These are phyloP conservation scores for Drepana arcuata DNA, from an alignment of 1,140 invertebrate genomes.

Conservation along the genomic window DNA sequence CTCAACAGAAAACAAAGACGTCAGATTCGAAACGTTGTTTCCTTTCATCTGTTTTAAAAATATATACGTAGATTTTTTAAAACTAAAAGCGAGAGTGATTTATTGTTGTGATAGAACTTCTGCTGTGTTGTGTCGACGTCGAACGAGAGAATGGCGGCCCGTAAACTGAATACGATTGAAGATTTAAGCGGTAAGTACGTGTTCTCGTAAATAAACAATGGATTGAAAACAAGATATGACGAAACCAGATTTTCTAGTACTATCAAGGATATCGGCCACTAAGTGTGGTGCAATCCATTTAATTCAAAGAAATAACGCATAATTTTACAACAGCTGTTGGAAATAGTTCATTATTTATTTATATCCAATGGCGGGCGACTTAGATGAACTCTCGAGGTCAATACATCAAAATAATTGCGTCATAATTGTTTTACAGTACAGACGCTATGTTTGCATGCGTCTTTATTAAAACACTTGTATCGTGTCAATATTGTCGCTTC, in stretches of 20 bases:
- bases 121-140: constrained; percentile 21
- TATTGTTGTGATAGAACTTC: background rate
- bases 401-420: constrained; percentile 16
- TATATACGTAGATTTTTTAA: constrained; percentile 11
- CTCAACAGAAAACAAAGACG: constrained; percentile 52
- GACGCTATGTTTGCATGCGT: too few species aligned
- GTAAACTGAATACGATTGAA: constrained; percentile 62
- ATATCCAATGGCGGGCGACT: too few species aligned
- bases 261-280: constrained; percentile 21
- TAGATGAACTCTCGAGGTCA: constrained; percentile 15
- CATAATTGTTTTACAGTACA: constrained; percentile 21
- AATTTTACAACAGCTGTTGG: too few species aligned
- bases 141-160: constrained; percentile 40
- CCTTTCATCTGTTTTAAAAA: background rate
- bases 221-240: constrained; percentile 24
- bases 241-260: constrained; percentile 30
- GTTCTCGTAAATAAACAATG: constrained; percentile 48
- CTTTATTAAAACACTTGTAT: too few species aligned
- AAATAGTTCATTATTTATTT: too few species aligned
- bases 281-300: background rate
- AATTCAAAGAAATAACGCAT: too few species aligned
- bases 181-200: constrained; percentile 55
- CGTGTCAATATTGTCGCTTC: too few species aligned
- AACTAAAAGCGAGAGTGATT: constrained; percentile 9
- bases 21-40: constrained; percentile 9